A percentile compares a stretch with the other conserved stretches of the same genome.
Evolutionary conservation across 64 coral and sea anemone genomes (phyloP).

Genomic region (Astreopora myriophthalma): DNA sequence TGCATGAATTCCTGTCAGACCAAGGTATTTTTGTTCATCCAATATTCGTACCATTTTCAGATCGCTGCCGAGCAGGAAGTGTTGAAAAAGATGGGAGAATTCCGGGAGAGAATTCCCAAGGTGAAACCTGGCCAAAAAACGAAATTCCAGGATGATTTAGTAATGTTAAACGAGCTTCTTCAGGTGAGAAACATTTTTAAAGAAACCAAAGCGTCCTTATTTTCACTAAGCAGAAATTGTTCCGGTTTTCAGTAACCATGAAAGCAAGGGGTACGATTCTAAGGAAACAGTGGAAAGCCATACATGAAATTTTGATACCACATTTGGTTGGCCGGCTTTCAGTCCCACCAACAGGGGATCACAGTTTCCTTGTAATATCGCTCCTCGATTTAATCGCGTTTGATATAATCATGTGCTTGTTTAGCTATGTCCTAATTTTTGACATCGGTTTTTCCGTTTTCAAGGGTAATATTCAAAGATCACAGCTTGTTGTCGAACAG

Average conservation of each 20-base stretch:
- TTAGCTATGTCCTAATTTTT: not conserved
- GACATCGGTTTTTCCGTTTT: not conserved
- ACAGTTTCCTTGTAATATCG: no score
- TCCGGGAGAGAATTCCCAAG: conserved; percentile 85
- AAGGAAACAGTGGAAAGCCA: no score
- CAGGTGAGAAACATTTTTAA: conserved; percentile 59
- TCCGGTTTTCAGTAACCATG: no score
- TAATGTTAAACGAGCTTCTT: conserved; percentile 94
- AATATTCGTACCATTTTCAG: conserved; percentile 17
- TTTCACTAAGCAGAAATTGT: no score
- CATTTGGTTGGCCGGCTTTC: no score
- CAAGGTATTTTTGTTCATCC: not conserved
- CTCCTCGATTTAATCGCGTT: no score
- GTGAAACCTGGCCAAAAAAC: conserved; percentile 90
- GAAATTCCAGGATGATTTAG: conserved; percentile 90
- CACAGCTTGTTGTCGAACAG: conserved; percentile 94
- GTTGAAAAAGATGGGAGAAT: conserved; percentile 84
- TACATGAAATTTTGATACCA: no score
- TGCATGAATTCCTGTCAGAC: not conserved
- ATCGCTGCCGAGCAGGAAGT: conserved; percentile 92
- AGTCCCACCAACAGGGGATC: no score
- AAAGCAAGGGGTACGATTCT: no score
- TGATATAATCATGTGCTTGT: no score
- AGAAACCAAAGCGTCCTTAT: not conserved
- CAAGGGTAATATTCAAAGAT: conserved; percentile 98